These are phyloP conservation scores for Formica exsecta DNA, from an alignment of 1,140 invertebrate species.

Conservation along the genomic window DNA sequence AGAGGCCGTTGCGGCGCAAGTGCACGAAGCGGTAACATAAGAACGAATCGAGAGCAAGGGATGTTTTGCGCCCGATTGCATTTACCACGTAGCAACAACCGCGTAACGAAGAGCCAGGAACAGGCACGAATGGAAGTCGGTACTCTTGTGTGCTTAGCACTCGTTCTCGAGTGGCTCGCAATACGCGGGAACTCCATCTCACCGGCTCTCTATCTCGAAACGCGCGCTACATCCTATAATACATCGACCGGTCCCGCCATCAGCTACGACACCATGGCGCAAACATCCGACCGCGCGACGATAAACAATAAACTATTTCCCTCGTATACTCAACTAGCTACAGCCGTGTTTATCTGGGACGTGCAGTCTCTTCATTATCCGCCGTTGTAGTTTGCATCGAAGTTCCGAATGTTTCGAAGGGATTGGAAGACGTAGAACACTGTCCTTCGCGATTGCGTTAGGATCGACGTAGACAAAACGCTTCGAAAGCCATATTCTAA, in stretches of 20 bases:
- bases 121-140: constrained; percentile 28
- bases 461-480: constrained; percentile 48
- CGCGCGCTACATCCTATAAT: constrained; percentile 59
- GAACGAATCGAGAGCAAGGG: constrained; percentile 41
- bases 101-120: constrained; percentile 18
- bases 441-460: constrained; percentile 41
- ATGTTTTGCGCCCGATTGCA: constrained; percentile 58
- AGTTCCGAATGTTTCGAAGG: constrained; percentile 72
- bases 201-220: constrained; percentile 64
- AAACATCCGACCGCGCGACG: constrained; percentile 66
- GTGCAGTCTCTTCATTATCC: constrained; percentile 80
- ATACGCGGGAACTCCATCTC: constrained; percentile 61
- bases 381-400: constrained; percentile 73
- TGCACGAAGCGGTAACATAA: constrained; percentile 37
- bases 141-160: constrained; percentile 54
- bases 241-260: constrained; percentile 61
- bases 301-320: constrained; percentile 81
- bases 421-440: constrained; percentile 52
- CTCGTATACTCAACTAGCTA: constrained; percentile 65
- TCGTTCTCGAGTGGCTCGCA: constrained; percentile 65
- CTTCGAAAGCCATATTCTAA: constrained; percentile 45
- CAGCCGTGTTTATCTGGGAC: constrained; percentile 77
- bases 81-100: constrained; percentile 51
- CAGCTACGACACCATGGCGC: constrained; percentile 42
- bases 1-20: constrained; percentile 31